phyloP scores from a whole-genome alignment of 2,888 invertebrate genomes.

The Ectemnius cavifrons region DNA sequence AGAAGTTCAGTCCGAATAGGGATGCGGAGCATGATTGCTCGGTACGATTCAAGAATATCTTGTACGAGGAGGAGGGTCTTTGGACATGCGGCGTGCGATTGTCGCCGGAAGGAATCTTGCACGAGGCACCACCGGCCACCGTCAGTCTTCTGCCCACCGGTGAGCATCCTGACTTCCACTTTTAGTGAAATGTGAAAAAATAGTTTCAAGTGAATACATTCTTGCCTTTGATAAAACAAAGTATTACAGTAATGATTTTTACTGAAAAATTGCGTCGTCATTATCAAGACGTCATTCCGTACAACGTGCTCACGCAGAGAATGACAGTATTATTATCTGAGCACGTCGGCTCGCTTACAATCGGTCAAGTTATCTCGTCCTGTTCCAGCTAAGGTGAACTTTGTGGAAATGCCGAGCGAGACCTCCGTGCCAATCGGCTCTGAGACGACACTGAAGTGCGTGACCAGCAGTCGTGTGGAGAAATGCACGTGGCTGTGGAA shows the following conservation, averaged over 20 bases:
- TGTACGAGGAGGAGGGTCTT: constrained; percentile 75
- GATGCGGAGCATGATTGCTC: constrained; percentile 75
- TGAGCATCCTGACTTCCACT: constrained; percentile 61
- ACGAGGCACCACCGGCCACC: constrained; percentile 74
- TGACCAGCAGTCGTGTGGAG: constrained; percentile 71
- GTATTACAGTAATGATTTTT: too few relatives aligned
- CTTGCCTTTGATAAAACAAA: too few relatives aligned
- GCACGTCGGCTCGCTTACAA: background rate
- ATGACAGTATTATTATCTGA: too few relatives aligned
- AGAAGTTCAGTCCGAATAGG: constrained; percentile 71
- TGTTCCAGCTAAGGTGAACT: constrained; percentile 70
- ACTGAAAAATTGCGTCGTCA: too few relatives aligned
- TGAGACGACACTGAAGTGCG: constrained; percentile 68
- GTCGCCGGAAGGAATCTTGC: constrained; percentile 69
- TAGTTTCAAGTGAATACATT: background rate
- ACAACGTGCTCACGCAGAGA: too few relatives aligned
- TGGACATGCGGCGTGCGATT: constrained; percentile 76
- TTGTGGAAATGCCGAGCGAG: constrained; percentile 71
- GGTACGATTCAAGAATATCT: constrained; percentile 73
- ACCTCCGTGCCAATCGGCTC: constrained; percentile 68
- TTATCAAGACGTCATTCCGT: too few relatives aligned
- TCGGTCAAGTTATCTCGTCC: constrained; percentile 11
- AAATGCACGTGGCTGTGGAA: constrained; percentile 74
- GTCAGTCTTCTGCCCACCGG: constrained; percentile 74
- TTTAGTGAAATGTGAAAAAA: constrained; percentile 71